Evolutionary conservation across 2,888 invertebrate species (phyloP).

Genomic region (Hirtodrosophila alboralis): DNA sequence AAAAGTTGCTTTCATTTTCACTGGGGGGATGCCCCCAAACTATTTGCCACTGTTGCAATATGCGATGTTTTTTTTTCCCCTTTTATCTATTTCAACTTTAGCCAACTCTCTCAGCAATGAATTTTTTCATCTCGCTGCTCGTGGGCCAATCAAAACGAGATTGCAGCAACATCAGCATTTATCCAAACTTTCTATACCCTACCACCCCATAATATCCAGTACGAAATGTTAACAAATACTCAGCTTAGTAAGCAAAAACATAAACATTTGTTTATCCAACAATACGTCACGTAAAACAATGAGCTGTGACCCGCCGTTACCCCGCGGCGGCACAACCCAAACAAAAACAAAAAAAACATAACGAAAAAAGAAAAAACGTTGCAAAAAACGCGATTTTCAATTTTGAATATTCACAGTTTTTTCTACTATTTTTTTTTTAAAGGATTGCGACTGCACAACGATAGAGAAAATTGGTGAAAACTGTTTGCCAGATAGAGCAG

Average conservation of each 20-base stretch:
- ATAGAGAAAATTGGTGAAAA: slow-evolving; percentile 38
- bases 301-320: slow-evolving; percentile 34
- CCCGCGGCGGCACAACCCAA: not conserved
- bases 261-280: slow-evolving; percentile 64
- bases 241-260: slow-evolving; percentile 57
- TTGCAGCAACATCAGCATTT: slow-evolving; percentile 28
- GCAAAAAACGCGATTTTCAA: slow-evolving; percentile 53
- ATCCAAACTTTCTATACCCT: not conserved
- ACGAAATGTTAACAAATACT: slow-evolving; percentile 44
- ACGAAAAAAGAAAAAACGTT: slow-evolving; percentile 16
- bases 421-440: slow-evolving; percentile 11
- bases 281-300: slow-evolving; percentile 58
- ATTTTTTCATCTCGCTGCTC: slow-evolving; percentile 23
- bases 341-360: slow-evolving; percentile 4
- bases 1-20: slow-evolving; percentile 64
- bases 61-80: slow-evolving; percentile 2
- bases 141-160: slow-evolving; percentile 56
- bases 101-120: slow-evolving; percentile 18
- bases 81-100: slow-evolving; percentile 29
- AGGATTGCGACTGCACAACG: slow-evolving; percentile 23
- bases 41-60: slow-evolving; percentile 14
- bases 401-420: slow-evolving; percentile 55
- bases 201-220: not conserved
- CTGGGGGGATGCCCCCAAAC: not conserved
- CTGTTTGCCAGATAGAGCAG: slow-evolving; percentile 13